phyloP scores from a whole-genome alignment of 2,113 vertebrate genomes.

The Turdus rufiventris region DNA sequence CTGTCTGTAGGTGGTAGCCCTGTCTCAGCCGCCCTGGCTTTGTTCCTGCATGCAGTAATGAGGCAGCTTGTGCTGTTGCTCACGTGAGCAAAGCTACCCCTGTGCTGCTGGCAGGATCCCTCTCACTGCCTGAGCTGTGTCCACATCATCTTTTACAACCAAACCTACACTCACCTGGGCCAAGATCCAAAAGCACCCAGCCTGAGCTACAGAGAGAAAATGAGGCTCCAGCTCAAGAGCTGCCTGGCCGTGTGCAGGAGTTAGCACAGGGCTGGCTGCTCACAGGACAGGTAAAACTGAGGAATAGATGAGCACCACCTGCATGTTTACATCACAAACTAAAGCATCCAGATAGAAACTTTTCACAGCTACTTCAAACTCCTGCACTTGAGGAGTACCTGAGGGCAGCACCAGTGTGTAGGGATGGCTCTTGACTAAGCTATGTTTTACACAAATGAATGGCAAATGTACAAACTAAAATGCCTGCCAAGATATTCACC shows the following conservation, averaged over 20 bases:
- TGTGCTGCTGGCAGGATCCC: neutral
- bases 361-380: neutral
- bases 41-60: accelerated
- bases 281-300: neutral
- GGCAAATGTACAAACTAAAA: neutral
- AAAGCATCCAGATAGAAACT: neutral
- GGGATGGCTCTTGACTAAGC: neutral
- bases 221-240: neutral
- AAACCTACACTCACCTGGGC: neutral
- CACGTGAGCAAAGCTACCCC: neutral
- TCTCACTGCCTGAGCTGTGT: neutral
- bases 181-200: neutral
- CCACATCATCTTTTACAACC: neutral
- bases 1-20: neutral
- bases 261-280: neutral
- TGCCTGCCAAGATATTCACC: neutral
- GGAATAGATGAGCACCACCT: neutral
- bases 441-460: neutral
- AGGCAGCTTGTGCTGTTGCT: neutral
- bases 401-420: neutral
- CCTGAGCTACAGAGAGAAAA: neutral
- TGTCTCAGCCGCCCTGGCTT: neutral
- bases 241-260: neutral
- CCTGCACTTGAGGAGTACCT: neutral
- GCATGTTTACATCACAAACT: neutral